Percentiles rank a stretch among this genome's conserved stretches.
Conservation (phyloP, 92 coral and sea anemone species). For the Desmophyllum pertusum region DNA sequence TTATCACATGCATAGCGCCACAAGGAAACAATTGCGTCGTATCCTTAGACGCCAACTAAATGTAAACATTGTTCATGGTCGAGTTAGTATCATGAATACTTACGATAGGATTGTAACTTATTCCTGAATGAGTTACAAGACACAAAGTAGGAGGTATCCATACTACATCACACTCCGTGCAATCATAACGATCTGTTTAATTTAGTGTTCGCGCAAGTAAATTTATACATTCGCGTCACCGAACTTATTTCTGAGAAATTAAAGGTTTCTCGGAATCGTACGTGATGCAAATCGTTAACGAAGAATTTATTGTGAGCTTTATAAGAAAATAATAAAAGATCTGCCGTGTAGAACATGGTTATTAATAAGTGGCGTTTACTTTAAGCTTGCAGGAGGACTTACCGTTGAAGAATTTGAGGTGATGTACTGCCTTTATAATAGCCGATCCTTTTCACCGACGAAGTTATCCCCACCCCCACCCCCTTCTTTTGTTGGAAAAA, state of each 20-base stretch:
- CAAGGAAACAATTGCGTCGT: neutral
- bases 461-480: neutral
- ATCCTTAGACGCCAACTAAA: no score
- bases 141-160: neutral
- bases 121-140: neutral
- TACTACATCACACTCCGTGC: neutral
- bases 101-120: neutral
- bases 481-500: neutral
- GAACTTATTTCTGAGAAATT: slow-evolving; percentile 19
- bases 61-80: neutral
- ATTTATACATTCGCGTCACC: neutral
- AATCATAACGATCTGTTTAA: neutral
- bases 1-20: neutral
- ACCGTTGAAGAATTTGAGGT: neutral
- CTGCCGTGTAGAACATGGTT: neutral
- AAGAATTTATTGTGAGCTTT: no score
- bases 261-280: slow-evolving; percentile 13
- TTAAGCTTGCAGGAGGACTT: neutral
- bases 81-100: neutral
- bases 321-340: no score
- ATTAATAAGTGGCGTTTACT: neutral
- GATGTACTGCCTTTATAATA: neutral
- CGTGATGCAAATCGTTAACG: neutral
- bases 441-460: neutral
- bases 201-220: neutral